Conservation (phyloP, 2,113 vertebrate species). For the Pelusios castaneus region DNA sequence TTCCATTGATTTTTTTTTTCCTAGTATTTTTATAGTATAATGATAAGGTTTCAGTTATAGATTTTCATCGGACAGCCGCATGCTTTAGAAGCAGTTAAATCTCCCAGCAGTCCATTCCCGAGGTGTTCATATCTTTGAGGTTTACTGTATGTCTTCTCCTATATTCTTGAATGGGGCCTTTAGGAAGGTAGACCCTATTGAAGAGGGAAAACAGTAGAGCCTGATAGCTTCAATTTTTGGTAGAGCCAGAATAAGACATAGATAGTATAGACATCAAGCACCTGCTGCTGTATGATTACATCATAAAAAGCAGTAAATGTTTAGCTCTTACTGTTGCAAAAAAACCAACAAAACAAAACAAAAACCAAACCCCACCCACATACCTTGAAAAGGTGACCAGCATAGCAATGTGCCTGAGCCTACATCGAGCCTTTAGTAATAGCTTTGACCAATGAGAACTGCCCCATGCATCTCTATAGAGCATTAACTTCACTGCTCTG, state of each 20-base stretch:
- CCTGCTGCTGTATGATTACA: background rate
- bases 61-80: background rate
- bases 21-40: background rate
- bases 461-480: background rate
- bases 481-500: background rate
- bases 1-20: background rate
- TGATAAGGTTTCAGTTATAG: background rate
- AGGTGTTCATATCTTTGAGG: no score
- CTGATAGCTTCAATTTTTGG: background rate
- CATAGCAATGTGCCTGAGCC: background rate
- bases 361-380: background rate
- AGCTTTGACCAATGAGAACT: background rate
- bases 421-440: background rate
- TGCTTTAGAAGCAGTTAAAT: background rate
- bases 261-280: background rate
- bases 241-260: background rate
- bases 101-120: background rate
- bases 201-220: background rate
- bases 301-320: background rate
- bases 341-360: background rate
- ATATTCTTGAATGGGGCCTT: background rate
- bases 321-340: background rate
- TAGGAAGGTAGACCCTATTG: background rate
- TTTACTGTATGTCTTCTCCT: background rate
- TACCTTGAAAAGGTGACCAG: background rate